Base-by-base conservation (phyloP, 2,888 invertebrate genomes). In the Acrobasis consociella region DNA sequence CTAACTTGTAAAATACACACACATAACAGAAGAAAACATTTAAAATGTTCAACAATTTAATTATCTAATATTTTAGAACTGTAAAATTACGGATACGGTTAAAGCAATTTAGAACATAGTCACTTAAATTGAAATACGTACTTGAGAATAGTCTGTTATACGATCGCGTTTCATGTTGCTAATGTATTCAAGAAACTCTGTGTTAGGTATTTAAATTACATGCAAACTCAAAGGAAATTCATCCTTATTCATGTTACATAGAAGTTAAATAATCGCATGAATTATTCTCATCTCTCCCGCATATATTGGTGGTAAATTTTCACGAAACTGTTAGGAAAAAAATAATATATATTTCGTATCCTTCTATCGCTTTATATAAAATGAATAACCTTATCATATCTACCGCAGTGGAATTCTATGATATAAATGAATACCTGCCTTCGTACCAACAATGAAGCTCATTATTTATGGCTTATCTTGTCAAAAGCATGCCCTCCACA, bases 401-500 rank as follows among this genome's bases (percentile, higher is more conserved):
- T 5, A 46, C 46, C n/a, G 5, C 11, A 46, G n/a, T n/a, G 7
- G 3, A 1, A 11, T 46, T 46, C 13, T 46, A 46, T 1, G 5
- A 42, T n/a, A 13, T 5, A 46, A 11, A n/a, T 46, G 2, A 46
- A 46, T 46, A 46, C 46, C 46, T 46, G 46, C 13, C 3, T 46
- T n/a, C 5, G 9, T 46, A 1, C 5, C n/a, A 46, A 46, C 46
- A 46, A 46, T 46, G 13, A 46, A 46, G 46, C 46, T 46, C 7
- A 46, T 46, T 46, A 46, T 46, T 39, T 55, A 55, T 55, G 39
- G 39, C 39, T 39, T 55, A 55, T 55, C 55, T 39, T 39, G 55
- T 55, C 38, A 17, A 37, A 55, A 39, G 13, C 55, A 16, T 39
- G 55, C 15, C 55, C 55, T 55, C 42, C 55, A 55, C 55, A 55